These are phyloP conservation scores for Clarias batrachus DNA, from an alignment of 2,113 vertebrate species.

Conservation along the genomic window DNA sequence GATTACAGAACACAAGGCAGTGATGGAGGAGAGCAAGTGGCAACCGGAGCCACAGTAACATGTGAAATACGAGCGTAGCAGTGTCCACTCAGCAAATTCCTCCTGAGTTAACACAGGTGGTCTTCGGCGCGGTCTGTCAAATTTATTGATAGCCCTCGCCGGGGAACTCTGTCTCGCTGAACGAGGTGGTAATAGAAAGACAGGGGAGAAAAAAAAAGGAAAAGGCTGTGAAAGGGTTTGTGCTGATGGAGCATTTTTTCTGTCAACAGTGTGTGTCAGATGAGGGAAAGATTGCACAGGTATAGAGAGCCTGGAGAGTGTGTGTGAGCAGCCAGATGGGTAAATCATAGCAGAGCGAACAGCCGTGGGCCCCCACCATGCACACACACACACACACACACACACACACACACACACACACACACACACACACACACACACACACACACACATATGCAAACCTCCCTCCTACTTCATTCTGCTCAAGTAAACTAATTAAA, in stretches of 20 bases:
- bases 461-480: conserved; percentile 56
- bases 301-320: conserved; percentile 65
- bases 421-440: conserved; percentile 25
- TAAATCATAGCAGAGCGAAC: conserved; percentile 54
- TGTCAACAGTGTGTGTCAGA: conserved; percentile 71
- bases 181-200: conserved; percentile 51
- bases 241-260: conserved; percentile 73
- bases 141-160: conserved; percentile 70
- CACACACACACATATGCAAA: conserved; percentile 15
- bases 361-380: conserved; percentile 39
- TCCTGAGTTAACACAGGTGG: conserved; percentile 63
- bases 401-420: too few species aligned
- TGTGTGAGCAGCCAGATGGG: conserved; percentile 64
- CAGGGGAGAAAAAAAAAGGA: conserved; percentile 15
- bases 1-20: conserved; percentile 72
- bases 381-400: neutral
- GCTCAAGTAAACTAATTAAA: conserved; percentile 74
- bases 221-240: conserved; percentile 59
- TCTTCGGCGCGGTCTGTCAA: conserved; percentile 62
- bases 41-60: conserved; percentile 51
- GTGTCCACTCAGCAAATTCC: conserved; percentile 46
- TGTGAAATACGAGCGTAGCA: conserved; percentile 55
- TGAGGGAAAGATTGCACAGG: conserved; percentile 66
- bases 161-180: conserved; percentile 67
- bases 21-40: conserved; percentile 58